Evolutionary conservation across 2,888 invertebrate species (phyloP), one percentile per base, ranked within the genome.

Genomic region (Ypsolopha sequella): DNA sequence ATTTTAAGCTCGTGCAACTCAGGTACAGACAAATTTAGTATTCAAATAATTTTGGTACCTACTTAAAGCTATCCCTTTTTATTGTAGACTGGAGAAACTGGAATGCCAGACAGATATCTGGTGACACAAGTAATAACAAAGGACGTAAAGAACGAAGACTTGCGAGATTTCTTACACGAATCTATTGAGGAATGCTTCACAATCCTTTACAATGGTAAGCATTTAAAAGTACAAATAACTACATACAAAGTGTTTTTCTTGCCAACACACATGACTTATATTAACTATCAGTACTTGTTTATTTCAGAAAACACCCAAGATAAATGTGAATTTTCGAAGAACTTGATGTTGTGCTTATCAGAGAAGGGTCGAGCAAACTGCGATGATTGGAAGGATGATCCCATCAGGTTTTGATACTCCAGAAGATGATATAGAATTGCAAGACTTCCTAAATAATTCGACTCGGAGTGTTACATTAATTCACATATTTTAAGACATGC

Each of bases 331-430:
- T 92, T 89, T 64, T 90, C 93, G 0, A 89, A 89, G 54, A 89
- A 90, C 58, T 73, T 93, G 14, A 68, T 92, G 51, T 87, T 84
- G 56, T 94, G 94, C 62, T 76, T 93, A 60, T 88, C 90, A 0
- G 92, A 93, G 55, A 92, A 91, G 62, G 92, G 91, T n/a, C 86
- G 88, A 65, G 86, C 90, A 3, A 92, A 91, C 65, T 94, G 94
- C 62, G 92, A 92, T 14, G 93, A 94, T 63, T 93, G 93, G 93
- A 89, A 90, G 52, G 88, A 89, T 1, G 74, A 78, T 24, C 24
- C 24, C 49, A 56, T 77, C 34, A 65, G 68, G 43, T 34, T 52
- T 11, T 52, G 48, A 41, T 8, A 3, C 24, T 24, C 24, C 24
- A 24, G 24, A 24, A 24, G 24, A 24, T 24, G 4, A 24, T 24